These are phyloP conservation scores for Enhydra lutris DNA, from an alignment of 2,113 vertebrate genomes.

Conservation along the genomic window DNA sequence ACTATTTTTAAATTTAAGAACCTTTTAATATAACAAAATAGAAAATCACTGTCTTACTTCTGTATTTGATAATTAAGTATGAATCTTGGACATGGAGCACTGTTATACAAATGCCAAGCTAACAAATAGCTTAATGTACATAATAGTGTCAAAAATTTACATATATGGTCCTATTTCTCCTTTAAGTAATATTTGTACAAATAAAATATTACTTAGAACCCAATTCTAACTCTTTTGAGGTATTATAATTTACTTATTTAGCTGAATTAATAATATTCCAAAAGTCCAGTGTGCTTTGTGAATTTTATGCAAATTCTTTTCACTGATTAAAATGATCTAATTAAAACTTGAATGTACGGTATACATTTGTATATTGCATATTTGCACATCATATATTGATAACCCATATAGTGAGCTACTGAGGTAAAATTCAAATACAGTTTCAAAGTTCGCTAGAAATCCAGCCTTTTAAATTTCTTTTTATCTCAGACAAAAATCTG, in stretches of 20 bases:
- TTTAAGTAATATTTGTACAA: slow-evolving; percentile 20
- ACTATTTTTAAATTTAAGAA: slow-evolving; percentile 10
- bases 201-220: slow-evolving; percentile 15
- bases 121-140: not conserved
- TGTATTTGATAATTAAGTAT: slow-evolving; percentile 1
- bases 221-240: not conserved
- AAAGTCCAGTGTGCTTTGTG: not conserved
- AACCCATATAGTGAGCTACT: not conserved
- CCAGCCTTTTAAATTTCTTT: not conserved
- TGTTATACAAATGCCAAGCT: not conserved
- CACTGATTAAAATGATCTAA: not conserved
- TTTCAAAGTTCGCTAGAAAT: slow-evolving; percentile 30
- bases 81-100: not conserved
- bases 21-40: not conserved
- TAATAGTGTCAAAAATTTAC: not conserved
- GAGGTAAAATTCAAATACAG: slow-evolving; percentile 14
- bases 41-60: not conserved
- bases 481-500: slow-evolving; percentile 14
- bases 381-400: not conserved
- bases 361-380: not conserved
- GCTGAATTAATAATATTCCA: not conserved
- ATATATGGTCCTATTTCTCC: not conserved
- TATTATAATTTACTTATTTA: slow-evolving; percentile 2
- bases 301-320: slow-evolving; percentile 7
- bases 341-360: not conserved